Base-by-base conservation (phyloP, 2,113 vertebrate species). In the Menura novaehollandiae region DNA sequence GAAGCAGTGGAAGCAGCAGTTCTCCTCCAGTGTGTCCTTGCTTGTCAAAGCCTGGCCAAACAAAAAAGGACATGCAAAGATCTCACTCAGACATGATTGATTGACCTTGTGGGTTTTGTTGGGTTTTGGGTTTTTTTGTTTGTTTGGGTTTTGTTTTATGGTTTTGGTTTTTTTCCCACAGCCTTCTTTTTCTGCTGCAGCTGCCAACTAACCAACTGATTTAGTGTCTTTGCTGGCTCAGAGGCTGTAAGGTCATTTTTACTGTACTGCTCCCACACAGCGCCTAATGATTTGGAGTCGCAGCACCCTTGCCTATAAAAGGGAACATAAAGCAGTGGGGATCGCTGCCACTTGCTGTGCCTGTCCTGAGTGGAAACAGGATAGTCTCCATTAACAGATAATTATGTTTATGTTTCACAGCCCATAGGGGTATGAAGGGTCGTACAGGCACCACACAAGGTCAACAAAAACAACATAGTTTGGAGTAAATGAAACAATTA, bases 291-390 rank as follows among this genome's bases (percentile, higher is more conserved):
- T 74, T 91, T 80, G 51, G 77, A 94, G 69, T 73, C 2, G 1
- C 78, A 93, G 77, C 77, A 85, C 72, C 60, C 83, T 73, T 80
- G 67, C 84, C 71, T 96, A 32, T 92, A 92, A 80, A 93, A 91
- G 76, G 72, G 49, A 88, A 87, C 41, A 60, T 52, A 88, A 88
- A 92, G 56, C 53, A 86, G n/a, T 30, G 44, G 66, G 63, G 55
- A 63, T 69, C 39, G 13, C 33, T 88, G 66, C 53, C 46, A 24
- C 93, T 85, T 78, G 83, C 73, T 91, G 46, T 49, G 41, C 39
- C 24, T 51, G 53, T 78, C 44, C 77, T 66, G 77, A 89, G 77
- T 4, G 4, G 62, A 82, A 59, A 69, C 63, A 51, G 41, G 37
- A 52, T 85, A 85, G 30, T 51, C 39, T 85, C 63, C 33, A 68